These are phyloP conservation scores for Smittia aterrima DNA, from an alignment of 2,888 invertebrate genomes.

Conservation along the genomic window DNA sequence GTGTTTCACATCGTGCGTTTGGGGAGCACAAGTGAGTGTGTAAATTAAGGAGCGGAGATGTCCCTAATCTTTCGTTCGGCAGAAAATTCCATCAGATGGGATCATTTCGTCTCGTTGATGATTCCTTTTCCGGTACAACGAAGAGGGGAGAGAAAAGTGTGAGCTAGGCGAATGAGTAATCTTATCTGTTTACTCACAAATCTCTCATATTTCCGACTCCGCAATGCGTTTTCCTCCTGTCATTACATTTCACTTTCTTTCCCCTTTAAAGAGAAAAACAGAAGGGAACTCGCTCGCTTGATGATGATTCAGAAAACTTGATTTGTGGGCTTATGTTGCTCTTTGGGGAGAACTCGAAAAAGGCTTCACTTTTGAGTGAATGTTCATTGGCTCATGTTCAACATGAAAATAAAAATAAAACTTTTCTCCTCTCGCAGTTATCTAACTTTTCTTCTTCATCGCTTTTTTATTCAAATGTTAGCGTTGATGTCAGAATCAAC, in stretches of 20 bases:
- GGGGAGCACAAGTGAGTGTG: not conserved
- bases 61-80: slow-evolving; percentile 28
- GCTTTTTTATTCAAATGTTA: no score
- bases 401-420: no score
- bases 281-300: no score
- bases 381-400: no score
- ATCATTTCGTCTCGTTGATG: slow-evolving; percentile 1
- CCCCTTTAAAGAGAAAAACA: no score
- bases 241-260: not conserved
- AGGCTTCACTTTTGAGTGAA: no score
- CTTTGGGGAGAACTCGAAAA: no score
- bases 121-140: slow-evolving; percentile 21
- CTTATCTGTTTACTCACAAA: slow-evolving; percentile 37
- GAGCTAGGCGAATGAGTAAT: slow-evolving; percentile 2
- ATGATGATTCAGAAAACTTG: no score
- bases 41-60: slow-evolving; percentile 27
- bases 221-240: not conserved
- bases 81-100: slow-evolving; percentile 28
- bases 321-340: no score
- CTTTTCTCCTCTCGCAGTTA: no score
- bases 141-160: not conserved
- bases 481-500: no score
- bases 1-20: slow-evolving; percentile 9
- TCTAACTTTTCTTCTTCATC: no score
- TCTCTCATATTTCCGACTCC: slow-evolving; percentile 26